Evolutionary conservation across 2,113 vertebrate species (phyloP), one percentile per base, ranked within the genome.

Genomic region (Grammomys dolichurus): DNA sequence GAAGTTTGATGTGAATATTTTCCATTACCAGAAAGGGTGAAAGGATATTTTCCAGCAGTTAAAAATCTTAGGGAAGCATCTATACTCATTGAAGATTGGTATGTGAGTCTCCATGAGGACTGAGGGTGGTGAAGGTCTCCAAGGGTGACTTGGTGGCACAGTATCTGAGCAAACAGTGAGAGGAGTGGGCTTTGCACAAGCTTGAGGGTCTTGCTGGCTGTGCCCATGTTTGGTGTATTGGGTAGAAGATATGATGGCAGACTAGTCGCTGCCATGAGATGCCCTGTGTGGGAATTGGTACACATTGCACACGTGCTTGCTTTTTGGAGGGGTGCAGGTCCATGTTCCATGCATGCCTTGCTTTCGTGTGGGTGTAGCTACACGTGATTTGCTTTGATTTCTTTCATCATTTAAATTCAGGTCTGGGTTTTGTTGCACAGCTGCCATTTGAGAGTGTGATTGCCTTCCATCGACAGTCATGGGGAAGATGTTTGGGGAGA

Each of bases 1-100:
- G 82, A 17, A 24, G 73, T 95, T 89, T 81, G 60, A 89, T 97
- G 63, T 76, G 76, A 85, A 94, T 80, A 69, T 24, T 48, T 65
- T 11, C 81, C 31, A 40, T 72, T 3, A 1, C n/a, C 58, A 40
- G 65, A 90, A 90, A 75, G 65, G 63, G 63, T 54, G 76, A 93
- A 96, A 82, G 33, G 48, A 69, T 6, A 51, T 94, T 96, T 95
- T 82, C 40, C 91, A 72, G 87, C 89, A 65, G 85, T 43, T 88
- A 70, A 77, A 93, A 43, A 60, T 46, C 43, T 75, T 85, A 19
- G 96, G 87, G 77, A 58, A 16, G 63, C 77, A 46, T 78, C 86
- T 65, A 2, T 10, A 40, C 80, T 70, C 7, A 14, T 31, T 46
- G 40, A 46, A 65, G 87, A 82, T 76, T 75, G 46, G 73, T 36